Base-by-base conservation (phyloP, 2,113 vertebrate genomes). In the Solea senegalensis region DNA sequence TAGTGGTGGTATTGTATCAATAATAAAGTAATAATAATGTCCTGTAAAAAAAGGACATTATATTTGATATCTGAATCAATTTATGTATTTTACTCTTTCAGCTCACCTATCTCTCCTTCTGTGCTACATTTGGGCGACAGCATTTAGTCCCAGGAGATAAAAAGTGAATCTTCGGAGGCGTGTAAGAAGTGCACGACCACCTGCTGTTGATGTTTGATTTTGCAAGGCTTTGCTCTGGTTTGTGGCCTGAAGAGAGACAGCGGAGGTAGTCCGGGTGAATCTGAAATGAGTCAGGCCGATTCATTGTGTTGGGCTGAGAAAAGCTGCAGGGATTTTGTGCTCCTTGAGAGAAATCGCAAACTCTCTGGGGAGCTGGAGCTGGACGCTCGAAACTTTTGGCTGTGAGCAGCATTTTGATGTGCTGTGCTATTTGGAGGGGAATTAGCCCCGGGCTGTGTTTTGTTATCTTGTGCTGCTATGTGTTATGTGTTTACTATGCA, bases 321-420 rank as follows among this genome's bases (percentile, higher is more conserved):
- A 80, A 76, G 86, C 84, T 44, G 60, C 26, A 56, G 76, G 86
- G 76, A 80, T 86, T 85, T 86, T 81, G 54, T 46, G 61, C 81
- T 88, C 63, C 72, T 80, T 56, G 72, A 75, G 75, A 82, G 67
- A 72, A 82, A 80, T 48, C 84, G 79, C 48, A 68, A 68, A 65
- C 57, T 62, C 88, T 77, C 80, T 0, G 34, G 82, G 77, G 80
- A 84, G 69, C 43, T 27, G 69, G 81, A 86, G 56, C 77, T 70
- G 65, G 76, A 64, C 9, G 40, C 65, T 62, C 4, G 1, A 51
- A 79, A 74, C 64, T 44, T 75, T 58, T 56, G 68, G 65, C 69
- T 51, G 87, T 89, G 88, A 87, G 82, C 87, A 21, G 87, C 83
- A 88, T 89, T 74, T 68, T 81, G 80, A 91, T 89, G 49, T 57